These are phyloP conservation scores for Tenualosa ilisha DNA, from an alignment of 2,797 vertebrate species.

Conservation along the genomic window DNA sequence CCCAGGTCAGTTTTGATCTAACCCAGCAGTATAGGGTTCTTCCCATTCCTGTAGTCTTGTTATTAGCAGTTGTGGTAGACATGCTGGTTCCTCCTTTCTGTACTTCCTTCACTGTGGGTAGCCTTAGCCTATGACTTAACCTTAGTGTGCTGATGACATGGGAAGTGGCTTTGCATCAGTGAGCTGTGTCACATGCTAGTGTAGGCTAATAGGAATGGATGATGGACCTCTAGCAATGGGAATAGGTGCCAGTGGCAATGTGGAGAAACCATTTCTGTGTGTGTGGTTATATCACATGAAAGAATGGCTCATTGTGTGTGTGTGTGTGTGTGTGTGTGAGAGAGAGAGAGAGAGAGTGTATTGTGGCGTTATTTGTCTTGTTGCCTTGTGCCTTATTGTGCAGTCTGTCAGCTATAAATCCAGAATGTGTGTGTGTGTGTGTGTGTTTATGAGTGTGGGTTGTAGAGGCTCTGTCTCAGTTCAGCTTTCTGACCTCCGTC, in stretches of 20 bases:
- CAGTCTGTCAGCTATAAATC: background rate
- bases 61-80: background rate
- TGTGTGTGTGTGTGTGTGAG: background rate
- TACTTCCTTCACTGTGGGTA: background rate
- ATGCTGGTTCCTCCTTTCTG: background rate
- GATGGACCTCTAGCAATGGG: background rate
- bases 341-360: background rate
- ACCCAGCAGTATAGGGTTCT: background rate
- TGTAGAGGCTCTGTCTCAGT: constrained; percentile 22
- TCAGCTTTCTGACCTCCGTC: constrained; percentile 39
- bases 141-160: background rate
- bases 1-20: background rate
- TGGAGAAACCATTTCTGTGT: background rate
- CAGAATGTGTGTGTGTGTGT: background rate
- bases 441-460: background rate
- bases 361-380: background rate
- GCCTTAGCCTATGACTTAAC: background rate
- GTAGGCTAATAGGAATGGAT: background rate
- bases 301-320: background rate
- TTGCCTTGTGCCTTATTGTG: background rate
- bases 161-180: constrained; percentile 4
- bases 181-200: background rate
- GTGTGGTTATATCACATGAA: background rate
- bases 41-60: background rate
- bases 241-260: background rate